A percentile compares a stretch with the other conserved stretches of the same genome.
Conservation (phyloP, 2,888 invertebrate species). For the Falcaria lacertinaria region DNA sequence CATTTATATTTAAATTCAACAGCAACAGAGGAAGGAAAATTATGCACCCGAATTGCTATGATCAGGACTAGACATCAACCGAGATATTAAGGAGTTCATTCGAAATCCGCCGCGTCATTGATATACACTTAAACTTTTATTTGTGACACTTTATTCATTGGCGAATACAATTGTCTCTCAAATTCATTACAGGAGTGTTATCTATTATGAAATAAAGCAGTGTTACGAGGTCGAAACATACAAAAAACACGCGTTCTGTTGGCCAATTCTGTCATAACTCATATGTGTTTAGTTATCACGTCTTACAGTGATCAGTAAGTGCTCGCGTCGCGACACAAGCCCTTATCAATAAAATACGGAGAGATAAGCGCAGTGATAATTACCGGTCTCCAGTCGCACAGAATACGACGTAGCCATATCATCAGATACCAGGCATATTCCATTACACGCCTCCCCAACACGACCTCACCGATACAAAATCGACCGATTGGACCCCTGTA, state of each 20-base stretch:
- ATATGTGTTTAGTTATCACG: slow-evolving; percentile 14
- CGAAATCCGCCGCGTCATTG: too few relatives aligned
- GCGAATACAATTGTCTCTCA: too few relatives aligned
- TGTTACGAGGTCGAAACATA: background rate
- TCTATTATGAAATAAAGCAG: background rate
- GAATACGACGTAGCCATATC: background rate
- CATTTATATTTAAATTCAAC: too few relatives aligned
- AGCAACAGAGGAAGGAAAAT: too few relatives aligned
- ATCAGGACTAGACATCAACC: too few relatives aligned
- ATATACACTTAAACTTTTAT: too few relatives aligned
- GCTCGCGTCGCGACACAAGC: slow-evolving; percentile 19
- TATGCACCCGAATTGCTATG: too few relatives aligned
- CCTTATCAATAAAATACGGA: slow-evolving; percentile 22
- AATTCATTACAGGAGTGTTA: too few relatives aligned
- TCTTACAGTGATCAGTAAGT: slow-evolving; percentile 10
- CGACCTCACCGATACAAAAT: background rate
- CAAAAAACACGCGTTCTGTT: background rate
- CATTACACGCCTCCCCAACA: background rate
- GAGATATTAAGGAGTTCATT: too few relatives aligned
- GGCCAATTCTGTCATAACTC: slow-evolving; percentile 2
- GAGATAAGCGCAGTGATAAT: slow-evolving; percentile 27
- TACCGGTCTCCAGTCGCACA: slow-evolving; percentile 17
- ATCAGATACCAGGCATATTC: background rate
- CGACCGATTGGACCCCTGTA: too few relatives aligned
- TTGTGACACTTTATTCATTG: too few relatives aligned